Base-by-base conservation (phyloP, 2,797 vertebrate species). In the Taenioides sp. region DNA sequence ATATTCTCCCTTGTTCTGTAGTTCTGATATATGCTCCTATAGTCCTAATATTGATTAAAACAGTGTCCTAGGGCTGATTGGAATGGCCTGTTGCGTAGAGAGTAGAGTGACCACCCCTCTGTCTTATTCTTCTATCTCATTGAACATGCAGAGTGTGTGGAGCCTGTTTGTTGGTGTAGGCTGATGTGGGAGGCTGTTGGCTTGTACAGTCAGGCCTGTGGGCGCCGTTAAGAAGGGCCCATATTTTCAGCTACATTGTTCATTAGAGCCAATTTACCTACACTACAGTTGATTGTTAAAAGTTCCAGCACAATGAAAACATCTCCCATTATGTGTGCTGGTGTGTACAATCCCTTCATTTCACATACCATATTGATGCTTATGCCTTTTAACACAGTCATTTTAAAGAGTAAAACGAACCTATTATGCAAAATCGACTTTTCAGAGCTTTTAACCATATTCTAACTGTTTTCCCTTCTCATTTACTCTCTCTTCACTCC, bases 121-220 rank as follows among this genome's bases (percentile, higher is more conserved):
- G 67, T 52, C 27, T 52, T 9, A 5, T 50, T 71, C 47, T 74
- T 65, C 75, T 70, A 27, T 55, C 43, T 40, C 37, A 34, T 40
- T n/a, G 49, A 2, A 52, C 17, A 20, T 52, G 18, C 5, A 2
- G 10, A 4, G 54, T 68, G 27, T 54, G 58, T 66, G 49, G 67
- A 43, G 64, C 62, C 25, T 17, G 11, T 69, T 31, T 58, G 23
- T 62, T 58, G 57, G 16, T n/a, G 66, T 71, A 57, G 67, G 58
- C 67, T 62, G 66, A 50, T 69, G 65, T 84, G 66, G 73, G 80
- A 70, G 79, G 54, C 70, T 83, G 69, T 74, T 67, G 80, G 80
- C 81, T 85, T 83, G 79, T 89, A 69, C 87, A 84, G 83, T 89
- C 86, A 87, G 86, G 87, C 90, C 86, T 25, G 49, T 85, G 86